Evolutionary conservation across 1,140 invertebrate species (phyloP), one percentile per base, ranked within the genome.

Genomic region (Varroa destructor): DNA sequence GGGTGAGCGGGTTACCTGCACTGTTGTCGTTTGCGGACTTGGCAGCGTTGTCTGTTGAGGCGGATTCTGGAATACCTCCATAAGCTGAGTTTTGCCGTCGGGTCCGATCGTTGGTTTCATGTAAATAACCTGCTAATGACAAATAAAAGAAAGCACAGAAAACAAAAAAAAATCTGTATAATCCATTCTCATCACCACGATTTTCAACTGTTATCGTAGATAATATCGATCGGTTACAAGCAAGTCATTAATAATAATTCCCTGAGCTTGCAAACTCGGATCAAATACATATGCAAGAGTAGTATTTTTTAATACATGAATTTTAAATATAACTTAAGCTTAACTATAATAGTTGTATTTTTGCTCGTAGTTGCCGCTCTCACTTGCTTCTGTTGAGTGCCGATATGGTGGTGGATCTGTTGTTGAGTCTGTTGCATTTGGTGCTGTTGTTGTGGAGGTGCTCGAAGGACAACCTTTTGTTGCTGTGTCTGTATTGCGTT

Each of bases 41-140:
- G 3, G 46, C 46, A 51, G 8, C 46, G 8, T 51, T 8, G 46
- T 51, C 36, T 67, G 61, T 40, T 67, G 61, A 5, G 46, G 8
- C 46, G 46, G 46, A 37, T 67, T 67, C 8, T 67, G 61, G 61
- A 67, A 67, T 14, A 67, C 61, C 37, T 67, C 61, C 61, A 67
- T 67, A 3, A 67, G 61, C 36, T 67, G 61, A 14, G 61, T 40
- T 67, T 67, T 67, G 61, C 61, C 61, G 46, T 67, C 61, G 14
- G 61, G 61, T 43, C 61, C 61, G 2, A 46, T 67, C 61, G 61
- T 46, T 12, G 61, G 61, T 37, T 67, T 67, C 61, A 67, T 46
- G 37, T 67, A 67, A 14, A 67, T 67, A 1, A 67, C 61, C 61
- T 67, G 61, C 61, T 67, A 37, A 1, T 14, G 40, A 8, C 12